Conservation (phyloP, 1,140 invertebrate genomes). For the Achatina immaculata region DNA sequence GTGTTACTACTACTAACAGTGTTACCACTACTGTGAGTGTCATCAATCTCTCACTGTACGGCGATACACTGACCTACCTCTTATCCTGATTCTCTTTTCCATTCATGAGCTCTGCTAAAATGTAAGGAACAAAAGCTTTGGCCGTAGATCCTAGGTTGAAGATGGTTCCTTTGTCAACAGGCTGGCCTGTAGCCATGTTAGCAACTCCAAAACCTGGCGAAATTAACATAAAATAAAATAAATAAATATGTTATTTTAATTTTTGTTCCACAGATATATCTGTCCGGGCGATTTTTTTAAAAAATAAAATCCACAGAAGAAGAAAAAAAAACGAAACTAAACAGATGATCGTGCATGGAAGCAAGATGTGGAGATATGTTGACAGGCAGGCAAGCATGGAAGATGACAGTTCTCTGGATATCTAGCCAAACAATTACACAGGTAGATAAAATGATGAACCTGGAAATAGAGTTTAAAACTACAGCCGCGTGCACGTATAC, state of each 20-base stretch:
- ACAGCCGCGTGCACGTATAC: too few relatives aligned
- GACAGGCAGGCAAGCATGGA: too few relatives aligned
- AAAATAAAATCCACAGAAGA: neutral
- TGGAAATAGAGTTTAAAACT: too few relatives aligned
- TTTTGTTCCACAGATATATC: neutral
- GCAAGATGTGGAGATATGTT: too few relatives aligned
- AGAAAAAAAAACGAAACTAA: neutral
- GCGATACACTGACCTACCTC: constrained; percentile 23
- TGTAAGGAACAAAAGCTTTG: constrained; percentile 32
- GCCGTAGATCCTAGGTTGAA: constrained; percentile 34
- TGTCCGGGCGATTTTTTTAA: neutral
- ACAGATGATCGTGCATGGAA: neutral
- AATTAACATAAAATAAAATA: neutral
- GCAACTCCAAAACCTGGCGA: constrained; percentile 18
- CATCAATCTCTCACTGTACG: too few relatives aligned
- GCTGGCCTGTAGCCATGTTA: constrained; percentile 14
- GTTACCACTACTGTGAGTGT: too few relatives aligned
- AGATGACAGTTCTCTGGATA: too few relatives aligned
- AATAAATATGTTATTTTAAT: constrained; percentile 5
- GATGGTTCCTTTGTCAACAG: constrained; percentile 7
- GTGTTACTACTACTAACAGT: too few relatives aligned
- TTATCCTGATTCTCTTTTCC: neutral
- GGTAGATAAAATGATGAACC: too few relatives aligned
- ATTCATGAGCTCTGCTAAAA: constrained; percentile 36
- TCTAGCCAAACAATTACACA: too few relatives aligned